Percentiles rank a stretch among this genome's conserved stretches.
Conservation (phyloP, 2,888 invertebrate genomes). For the Selenia dentaria region DNA sequence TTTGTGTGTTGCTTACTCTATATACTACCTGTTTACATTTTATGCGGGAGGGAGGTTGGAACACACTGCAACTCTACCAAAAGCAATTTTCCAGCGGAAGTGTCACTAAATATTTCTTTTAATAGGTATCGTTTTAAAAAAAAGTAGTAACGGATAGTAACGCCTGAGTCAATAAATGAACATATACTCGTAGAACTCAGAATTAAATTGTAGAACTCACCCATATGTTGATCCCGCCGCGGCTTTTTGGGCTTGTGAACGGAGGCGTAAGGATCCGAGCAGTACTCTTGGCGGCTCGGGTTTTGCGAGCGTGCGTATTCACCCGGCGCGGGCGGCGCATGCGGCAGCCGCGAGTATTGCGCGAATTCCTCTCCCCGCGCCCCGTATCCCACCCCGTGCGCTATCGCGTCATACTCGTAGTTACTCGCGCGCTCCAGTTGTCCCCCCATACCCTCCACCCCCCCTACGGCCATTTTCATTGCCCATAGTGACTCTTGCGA, state of each 20-base stretch:
- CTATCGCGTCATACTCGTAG: conserved; percentile 90
- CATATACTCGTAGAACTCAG: too few species aligned
- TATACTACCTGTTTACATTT: too few species aligned
- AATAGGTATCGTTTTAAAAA: too few species aligned
- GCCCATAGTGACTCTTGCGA: conserved; percentile 98
- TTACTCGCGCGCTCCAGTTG: conserved; percentile 87
- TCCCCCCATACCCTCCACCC: conserved; percentile 83
- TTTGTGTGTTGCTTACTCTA: too few species aligned
- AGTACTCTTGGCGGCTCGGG: conserved; percentile 94
- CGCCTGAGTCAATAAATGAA: too few species aligned
- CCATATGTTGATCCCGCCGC: conserved; percentile 93
- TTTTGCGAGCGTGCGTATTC: conserved; percentile 91
- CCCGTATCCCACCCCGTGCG: conserved; percentile 92
- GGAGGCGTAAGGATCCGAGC: conserved; percentile 94
- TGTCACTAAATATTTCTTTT: too few species aligned
- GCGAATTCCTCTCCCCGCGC: conserved; percentile 87
- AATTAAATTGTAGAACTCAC: too few species aligned
- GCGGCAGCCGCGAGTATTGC: conserved; percentile 91
- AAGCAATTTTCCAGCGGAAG: too few species aligned
- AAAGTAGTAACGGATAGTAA: too few species aligned
- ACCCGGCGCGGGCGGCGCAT: conserved; percentile 87
- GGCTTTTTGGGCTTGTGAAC: conserved; percentile 95
- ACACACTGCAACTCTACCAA: too few species aligned
- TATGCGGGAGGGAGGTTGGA: too few species aligned
- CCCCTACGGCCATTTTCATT: conserved; percentile 94